These are phyloP conservation scores for Tauraco erythrolophus DNA, from an alignment of 2,113 vertebrate genomes.

Conservation along the genomic window DNA sequence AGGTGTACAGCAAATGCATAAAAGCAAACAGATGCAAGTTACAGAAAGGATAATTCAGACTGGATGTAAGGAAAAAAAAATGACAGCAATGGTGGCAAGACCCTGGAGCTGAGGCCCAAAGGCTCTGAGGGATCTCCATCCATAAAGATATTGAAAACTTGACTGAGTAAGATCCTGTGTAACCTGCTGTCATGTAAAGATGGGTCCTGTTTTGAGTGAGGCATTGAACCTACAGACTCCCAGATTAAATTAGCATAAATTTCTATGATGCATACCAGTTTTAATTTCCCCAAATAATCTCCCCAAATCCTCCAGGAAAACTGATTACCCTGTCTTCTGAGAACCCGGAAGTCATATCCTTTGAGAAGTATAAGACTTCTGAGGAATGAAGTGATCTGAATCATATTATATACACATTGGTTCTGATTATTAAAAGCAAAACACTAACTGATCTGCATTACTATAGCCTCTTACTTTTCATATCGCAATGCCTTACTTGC, in stretches of 20 bases:
- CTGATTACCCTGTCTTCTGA: neutral
- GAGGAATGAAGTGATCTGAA: neutral
- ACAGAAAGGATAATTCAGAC: neutral
- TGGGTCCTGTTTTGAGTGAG: neutral
- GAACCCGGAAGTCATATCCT: neutral
- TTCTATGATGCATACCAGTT: neutral
- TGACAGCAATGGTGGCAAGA: neutral
- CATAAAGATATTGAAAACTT: neutral
- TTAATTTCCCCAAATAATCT: neutral
- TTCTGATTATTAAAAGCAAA: neutral
- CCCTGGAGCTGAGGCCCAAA: neutral
- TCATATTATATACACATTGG: neutral
- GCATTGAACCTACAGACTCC: neutral
- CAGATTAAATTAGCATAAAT: neutral
- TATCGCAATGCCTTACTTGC: neutral
- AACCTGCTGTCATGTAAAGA: neutral
- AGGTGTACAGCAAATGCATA: neutral
- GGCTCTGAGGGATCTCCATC: neutral
- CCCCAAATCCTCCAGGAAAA: neutral
- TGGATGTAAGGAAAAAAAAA: neutral
- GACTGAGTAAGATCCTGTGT: neutral
- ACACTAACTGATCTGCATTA: neutral
- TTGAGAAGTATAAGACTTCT: neutral
- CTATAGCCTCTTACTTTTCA: neutral
- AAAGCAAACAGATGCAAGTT: neutral